phyloP scores from a whole-genome alignment of 2,888 invertebrate genomes.

The Drosophila vallismaia region DNA sequence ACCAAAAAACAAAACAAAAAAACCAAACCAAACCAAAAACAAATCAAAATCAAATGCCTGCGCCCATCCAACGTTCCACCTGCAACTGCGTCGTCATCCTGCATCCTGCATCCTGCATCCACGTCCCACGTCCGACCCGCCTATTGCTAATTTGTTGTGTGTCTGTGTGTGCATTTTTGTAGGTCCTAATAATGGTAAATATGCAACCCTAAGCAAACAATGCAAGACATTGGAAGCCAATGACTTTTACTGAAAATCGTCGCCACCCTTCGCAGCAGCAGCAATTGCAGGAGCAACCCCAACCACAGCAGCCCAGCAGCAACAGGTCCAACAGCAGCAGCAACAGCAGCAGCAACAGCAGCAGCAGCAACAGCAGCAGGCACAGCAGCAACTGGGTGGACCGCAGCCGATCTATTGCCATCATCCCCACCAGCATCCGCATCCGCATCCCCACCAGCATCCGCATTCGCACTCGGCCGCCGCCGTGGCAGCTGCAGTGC shows the following conservation, averaged over 20 bases:
- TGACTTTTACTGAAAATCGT: constrained; percentile 96
- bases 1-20: not conserved
- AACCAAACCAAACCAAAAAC: not conserved
- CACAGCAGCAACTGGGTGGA: constrained; percentile 73
- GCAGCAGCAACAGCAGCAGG: constrained; percentile 16
- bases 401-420: constrained; percentile 84
- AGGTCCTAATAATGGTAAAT: constrained; percentile 93
- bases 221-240: constrained; percentile 97
- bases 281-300: constrained; percentile 64
- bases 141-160: constrained; percentile 68
- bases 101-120: constrained; percentile 52
- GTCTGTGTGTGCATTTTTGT: constrained; percentile 68
- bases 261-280: constrained; percentile 85
- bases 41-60: constrained; percentile 8
- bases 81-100: constrained; percentile 27
- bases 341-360: constrained; percentile 54
- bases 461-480: constrained; percentile 83
- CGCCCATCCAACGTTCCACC: constrained; percentile 33
- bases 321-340: constrained; percentile 52
- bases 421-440: constrained; percentile 82
- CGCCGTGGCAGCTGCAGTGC: constrained; percentile 84
- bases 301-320: constrained; percentile 78
- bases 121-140: constrained; percentile 57
- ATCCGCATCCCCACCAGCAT: constrained; percentile 82
- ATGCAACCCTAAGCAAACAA: constrained; percentile 97